Percentiles rank a stretch among this genome's conserved stretches.
Evolutionary conservation across 2,888 invertebrate genomes (phyloP).

Genomic region (Parnassius apollo): DNA sequence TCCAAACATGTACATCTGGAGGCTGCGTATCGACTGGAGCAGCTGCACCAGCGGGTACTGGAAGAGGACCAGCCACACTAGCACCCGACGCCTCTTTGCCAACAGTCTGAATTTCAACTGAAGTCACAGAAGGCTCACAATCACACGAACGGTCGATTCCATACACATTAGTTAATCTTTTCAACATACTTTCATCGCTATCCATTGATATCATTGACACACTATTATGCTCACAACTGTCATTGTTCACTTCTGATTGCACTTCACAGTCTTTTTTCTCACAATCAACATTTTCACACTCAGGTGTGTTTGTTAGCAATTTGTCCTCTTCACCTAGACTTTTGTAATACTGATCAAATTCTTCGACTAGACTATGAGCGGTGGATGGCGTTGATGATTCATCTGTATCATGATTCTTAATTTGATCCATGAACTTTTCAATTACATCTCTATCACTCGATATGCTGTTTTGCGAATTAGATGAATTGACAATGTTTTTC

Average conservation of each 20-base stretch:
- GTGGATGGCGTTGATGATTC: slow-evolving; percentile 61
- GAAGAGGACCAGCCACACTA: slow-evolving; percentile 54
- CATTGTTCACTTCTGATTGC: slow-evolving; percentile 10
- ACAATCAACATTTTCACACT: slow-evolving; percentile 18
- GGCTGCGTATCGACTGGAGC: slow-evolving; percentile 38
- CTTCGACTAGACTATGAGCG: slow-evolving; percentile 69
- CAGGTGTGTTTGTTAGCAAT: slow-evolving; percentile 30
- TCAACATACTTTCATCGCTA: slow-evolving; percentile 30
- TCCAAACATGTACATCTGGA: slow-evolving; percentile 39
- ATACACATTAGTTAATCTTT: slow-evolving; percentile 27
- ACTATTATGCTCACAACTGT: slow-evolving; percentile 26
- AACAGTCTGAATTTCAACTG: slow-evolving; percentile 30
- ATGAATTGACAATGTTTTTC: slow-evolving; percentile 58
- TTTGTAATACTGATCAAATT: slow-evolving; percentile 68
- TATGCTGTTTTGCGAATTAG: slow-evolving; percentile 45
- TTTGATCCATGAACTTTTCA: slow-evolving; percentile 58
- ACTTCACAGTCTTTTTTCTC: slow-evolving; percentile 5
- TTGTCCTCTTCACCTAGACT: slow-evolving; percentile 51
- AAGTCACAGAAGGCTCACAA: slow-evolving; percentile 29
- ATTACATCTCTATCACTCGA: slow-evolving; percentile 46
- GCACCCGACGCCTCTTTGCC: slow-evolving; percentile 22
- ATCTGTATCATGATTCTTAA: slow-evolving; percentile 55
- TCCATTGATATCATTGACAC: slow-evolving; percentile 24
- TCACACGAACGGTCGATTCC: slow-evolving; percentile 29
- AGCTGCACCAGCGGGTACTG: slow-evolving; percentile 58